phyloP scores from a whole-genome alignment of 2,888 invertebrate species.

The Acleris literana region DNA sequence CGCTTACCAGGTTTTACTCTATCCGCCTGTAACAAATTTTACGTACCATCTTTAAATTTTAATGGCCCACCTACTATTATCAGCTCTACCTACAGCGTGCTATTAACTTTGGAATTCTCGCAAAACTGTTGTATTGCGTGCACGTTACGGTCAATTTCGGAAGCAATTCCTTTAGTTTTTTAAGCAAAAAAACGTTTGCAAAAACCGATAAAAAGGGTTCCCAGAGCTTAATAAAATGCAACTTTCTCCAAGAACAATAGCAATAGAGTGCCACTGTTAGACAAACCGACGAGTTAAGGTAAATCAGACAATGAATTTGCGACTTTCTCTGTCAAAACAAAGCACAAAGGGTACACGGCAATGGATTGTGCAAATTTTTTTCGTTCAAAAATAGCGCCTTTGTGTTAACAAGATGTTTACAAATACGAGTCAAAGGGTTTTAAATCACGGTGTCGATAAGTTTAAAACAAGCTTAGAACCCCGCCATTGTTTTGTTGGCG shows the following conservation, averaged over 20 bases:
- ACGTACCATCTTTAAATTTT: conserved; percentile 34
- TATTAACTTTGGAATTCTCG: conserved; percentile 17
- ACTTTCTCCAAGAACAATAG: conserved; percentile 73
- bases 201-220: conserved; percentile 69
- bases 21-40: conserved; percentile 29
- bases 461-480: conserved; percentile 81
- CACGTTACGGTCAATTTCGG: conserved; percentile 28
- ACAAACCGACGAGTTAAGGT: conserved; percentile 60
- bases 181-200: conserved; percentile 48
- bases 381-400: conserved; percentile 71
- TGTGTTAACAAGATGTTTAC: conserved; percentile 77
- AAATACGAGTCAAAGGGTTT: conserved; percentile 82
- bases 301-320: conserved; percentile 45
- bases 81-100: conserved; percentile 18
- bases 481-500: conserved; percentile 79
- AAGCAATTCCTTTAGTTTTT: conserved; percentile 42
- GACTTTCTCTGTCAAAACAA: conserved; percentile 64
- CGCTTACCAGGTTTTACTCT: conserved; percentile 17
- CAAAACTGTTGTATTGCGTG: conserved; percentile 29
- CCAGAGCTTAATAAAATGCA: conserved; percentile 58
- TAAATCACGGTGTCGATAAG: conserved; percentile 82
- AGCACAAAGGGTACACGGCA: conserved; percentile 72
- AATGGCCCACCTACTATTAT: conserved; percentile 36
- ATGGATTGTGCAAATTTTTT: conserved; percentile 77
- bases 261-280: conserved; percentile 55